Percentiles rank a stretch among this genome's conserved stretches.
Evolutionary conservation across 2,888 invertebrate species (phyloP).

Genomic region (Ormyrus pomaceus): DNA sequence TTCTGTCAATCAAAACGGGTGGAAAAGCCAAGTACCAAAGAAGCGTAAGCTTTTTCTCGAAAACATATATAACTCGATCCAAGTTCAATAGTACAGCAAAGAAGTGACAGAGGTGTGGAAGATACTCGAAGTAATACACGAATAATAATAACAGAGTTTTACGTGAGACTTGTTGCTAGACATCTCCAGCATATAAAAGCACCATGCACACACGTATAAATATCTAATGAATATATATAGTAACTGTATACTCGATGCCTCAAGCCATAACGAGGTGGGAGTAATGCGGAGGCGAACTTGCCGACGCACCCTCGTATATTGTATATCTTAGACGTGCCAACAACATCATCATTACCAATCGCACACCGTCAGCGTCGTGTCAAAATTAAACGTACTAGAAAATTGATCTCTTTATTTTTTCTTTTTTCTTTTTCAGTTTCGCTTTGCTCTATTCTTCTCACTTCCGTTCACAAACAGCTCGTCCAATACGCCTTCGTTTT

Average conservation of each 20-base stretch:
- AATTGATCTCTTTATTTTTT: conserved; percentile 8
- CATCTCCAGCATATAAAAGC: conserved; percentile 69
- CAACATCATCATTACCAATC: conserved; percentile 70
- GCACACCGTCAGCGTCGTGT: conserved; percentile 65
- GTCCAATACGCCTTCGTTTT: too few species aligned
- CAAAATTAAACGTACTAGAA: conserved; percentile 52
- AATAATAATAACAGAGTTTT: conserved; percentile 58
- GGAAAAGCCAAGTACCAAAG: conserved; percentile 19
- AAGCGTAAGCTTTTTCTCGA: conserved; percentile 45
- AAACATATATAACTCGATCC: conserved; percentile 8
- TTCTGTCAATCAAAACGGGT: not conserved
- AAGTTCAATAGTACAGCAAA: conserved; percentile 36
- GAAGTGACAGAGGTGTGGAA: conserved; percentile 45
- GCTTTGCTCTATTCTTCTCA: not conserved
- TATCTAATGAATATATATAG: conserved; percentile 64
- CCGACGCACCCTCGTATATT: conserved; percentile 5
- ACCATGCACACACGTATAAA: conserved; percentile 69
- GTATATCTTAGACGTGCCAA: conserved; percentile 67
- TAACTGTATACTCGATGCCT: conserved; percentile 65
- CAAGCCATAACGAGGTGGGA: conserved; percentile 60
- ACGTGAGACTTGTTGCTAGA: conserved; percentile 67
- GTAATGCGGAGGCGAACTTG: conserved; percentile 4
- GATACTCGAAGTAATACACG: conserved; percentile 58
- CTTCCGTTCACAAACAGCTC: not conserved
- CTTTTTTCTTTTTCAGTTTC: conserved; percentile 2